Conservation (phyloP, 2,797 vertebrate species). For the Meriones psammophilus region DNA sequence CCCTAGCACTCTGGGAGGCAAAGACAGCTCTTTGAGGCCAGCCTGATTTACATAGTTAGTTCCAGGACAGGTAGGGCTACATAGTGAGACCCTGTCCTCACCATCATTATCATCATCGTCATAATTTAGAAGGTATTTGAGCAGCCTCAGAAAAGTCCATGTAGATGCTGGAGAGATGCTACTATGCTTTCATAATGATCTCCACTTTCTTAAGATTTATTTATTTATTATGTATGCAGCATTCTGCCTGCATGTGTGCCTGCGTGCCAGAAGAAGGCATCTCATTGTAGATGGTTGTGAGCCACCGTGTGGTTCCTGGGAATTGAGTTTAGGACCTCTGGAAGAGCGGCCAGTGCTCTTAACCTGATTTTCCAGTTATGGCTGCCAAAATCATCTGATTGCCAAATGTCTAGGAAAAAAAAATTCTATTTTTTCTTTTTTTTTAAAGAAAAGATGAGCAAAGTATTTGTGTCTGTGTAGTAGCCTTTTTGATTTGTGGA, state of each 20-base stretch:
- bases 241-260: no score
- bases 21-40: not conserved
- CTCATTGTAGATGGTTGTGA: no score
- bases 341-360: no score
- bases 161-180: not conserved
- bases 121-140: conserved; percentile 10
- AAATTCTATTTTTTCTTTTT: not conserved
- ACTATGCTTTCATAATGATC: not conserved
- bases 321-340: no score
- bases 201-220: not conserved
- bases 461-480: not conserved
- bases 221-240: no score
- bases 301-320: no score
- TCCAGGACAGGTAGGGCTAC: not conserved
- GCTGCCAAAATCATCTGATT: not conserved
- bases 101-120: no score
- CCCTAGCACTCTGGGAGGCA: not conserved
- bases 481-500: not conserved
- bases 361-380: conserved; percentile 12
- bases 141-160: not conserved
- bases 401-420: not conserved
- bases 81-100: not conserved
- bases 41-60: not conserved
- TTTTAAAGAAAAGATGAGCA: not conserved
- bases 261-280: no score